These are phyloP conservation scores for Scomberomorus guttatus DNA, from an alignment of 2,797 vertebrate species.

Conservation along the genomic window DNA sequence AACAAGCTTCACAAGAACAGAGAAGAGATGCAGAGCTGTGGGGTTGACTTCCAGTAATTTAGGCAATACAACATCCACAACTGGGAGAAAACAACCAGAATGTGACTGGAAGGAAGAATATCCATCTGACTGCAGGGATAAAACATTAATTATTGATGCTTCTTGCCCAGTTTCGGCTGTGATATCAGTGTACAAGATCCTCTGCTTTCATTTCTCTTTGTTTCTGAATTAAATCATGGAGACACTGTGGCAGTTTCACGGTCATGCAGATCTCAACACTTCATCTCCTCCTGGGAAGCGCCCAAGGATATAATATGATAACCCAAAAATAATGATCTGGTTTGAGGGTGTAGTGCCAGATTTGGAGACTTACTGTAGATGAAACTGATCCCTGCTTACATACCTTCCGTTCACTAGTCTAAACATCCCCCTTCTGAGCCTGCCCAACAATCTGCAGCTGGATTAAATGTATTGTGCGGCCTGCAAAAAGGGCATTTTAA, in stretches of 20 bases:
- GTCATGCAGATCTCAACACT: conserved; percentile 26
- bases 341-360: conserved; percentile 11
- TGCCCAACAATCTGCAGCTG: conserved; percentile 3
- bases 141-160: conserved; percentile 7
- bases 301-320: conserved; percentile 21
- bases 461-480: conserved; percentile 19
- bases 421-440: conserved; percentile 9
- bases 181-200: conserved; percentile 6
- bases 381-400: neutral
- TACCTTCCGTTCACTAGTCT: neutral
- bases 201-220: conserved; percentile 28
- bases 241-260: neutral
- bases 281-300: conserved; percentile 1
- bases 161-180: neutral
- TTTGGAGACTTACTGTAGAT: neutral
- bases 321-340: conserved; percentile 29
- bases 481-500: conserved; percentile 1
- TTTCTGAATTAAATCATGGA: neutral
- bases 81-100: conserved; percentile 11
- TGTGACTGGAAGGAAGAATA: conserved; percentile 1
- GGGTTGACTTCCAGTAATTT: neutral
- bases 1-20: conserved; percentile 24
- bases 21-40: conserved; percentile 5
- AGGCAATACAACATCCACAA: neutral
- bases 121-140: conserved; percentile 9